Evolutionary conservation across 2,888 invertebrate species (phyloP), one percentile per base, ranked within the genome.

Genomic region (Microchrysa polita): DNA sequence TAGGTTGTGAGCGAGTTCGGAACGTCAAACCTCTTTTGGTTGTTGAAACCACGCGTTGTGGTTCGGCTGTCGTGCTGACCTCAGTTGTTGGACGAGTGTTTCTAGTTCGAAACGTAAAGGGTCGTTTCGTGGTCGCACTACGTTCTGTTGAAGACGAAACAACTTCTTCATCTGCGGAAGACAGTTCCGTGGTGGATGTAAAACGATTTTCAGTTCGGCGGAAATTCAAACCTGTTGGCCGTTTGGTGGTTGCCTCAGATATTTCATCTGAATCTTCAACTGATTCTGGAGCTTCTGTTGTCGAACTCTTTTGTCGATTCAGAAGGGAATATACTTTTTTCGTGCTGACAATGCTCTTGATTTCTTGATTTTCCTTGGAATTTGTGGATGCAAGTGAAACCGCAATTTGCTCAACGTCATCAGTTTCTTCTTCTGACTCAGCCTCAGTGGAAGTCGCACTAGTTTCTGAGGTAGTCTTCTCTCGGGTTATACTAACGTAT

Each of bases 91-190:
- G 59, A 23, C 59, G 20, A 23, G 5, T 23, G 20, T 20, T 23
- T 59, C 59, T 59, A 5, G 59, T 59, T 59, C 59, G 14, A 10
- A 59, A 59, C 7, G 59, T 23, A 9, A 59, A 23, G 12, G 22
- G 20, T 12, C 59, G 23, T 59, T 23, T 59, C 23, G 59, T 59
- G 2, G 18, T 55, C 9, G 59, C 10, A 14, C 23, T 20, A 5
- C 14, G 23, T 5, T 4, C 9, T 5, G 59, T n/a, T 23, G 22
- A 10, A 9, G 59, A 59, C 27, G 27, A 2, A 1, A 7, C 2
- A 14, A 23, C 59, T 1, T 23, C 59, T 1, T 23, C 5, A 1
- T 23, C 22, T 22, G n/a, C 2, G 4, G 59, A 12, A 4, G 23
- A 2, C 2, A 48, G 14, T 59, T 20, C 23, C 2, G 22, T 23